Conservation (phyloP, 2,797 vertebrate species). For the Phalanger gymnotis region DNA sequence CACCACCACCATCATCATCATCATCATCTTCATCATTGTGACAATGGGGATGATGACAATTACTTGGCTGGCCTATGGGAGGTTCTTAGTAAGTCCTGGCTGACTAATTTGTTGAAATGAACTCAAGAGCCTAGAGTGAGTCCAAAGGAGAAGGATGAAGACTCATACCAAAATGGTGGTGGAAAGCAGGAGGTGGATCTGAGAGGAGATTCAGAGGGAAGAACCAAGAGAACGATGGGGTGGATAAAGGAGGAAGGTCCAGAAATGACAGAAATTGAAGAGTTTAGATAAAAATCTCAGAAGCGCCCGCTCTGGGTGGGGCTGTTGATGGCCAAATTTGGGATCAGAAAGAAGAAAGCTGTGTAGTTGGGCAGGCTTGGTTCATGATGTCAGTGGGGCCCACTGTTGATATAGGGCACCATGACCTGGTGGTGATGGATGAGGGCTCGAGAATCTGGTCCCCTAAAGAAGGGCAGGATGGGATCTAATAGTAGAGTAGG, state of each 20-base stretch:
- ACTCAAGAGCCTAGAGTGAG: background rate
- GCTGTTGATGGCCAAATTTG: background rate
- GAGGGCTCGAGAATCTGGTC: background rate
- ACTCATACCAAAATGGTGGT: background rate
- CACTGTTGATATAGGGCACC: background rate
- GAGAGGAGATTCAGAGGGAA: background rate
- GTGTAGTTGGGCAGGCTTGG: no score
- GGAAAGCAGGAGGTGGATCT: background rate
- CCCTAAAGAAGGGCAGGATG: background rate
- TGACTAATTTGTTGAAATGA: background rate
- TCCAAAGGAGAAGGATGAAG: background rate
- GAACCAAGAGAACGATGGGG: background rate
- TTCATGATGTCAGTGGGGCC: background rate
- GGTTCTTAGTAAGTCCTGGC: background rate
- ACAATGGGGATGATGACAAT: background rate
- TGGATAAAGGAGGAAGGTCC: background rate
- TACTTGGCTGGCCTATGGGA: background rate
- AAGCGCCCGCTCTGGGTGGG: background rate
- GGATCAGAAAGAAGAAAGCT: background rate
- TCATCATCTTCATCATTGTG: fast-evolving
- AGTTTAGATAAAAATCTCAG: background rate
- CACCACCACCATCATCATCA: no score
- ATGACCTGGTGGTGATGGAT: background rate
- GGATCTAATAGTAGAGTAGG: background rate
- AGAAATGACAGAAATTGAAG: background rate